phyloP scores from a whole-genome alignment of 1,140 invertebrate species.

The Vollenhovia emeryi region DNA sequence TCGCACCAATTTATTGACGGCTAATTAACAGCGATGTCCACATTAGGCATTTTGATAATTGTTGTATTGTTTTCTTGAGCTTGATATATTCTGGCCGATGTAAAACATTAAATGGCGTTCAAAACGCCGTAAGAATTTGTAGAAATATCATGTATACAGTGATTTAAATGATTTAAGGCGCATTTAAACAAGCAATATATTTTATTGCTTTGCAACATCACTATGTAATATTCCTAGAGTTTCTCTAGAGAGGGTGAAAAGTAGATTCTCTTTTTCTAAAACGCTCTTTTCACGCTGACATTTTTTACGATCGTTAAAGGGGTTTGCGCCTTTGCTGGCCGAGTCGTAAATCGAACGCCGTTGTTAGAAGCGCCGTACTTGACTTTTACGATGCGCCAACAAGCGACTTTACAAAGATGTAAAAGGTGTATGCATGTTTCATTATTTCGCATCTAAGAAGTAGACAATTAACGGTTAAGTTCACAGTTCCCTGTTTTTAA shows the following conservation, averaged over 20 bases:
- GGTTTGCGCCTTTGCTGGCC: not conserved
- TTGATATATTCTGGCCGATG: not conserved
- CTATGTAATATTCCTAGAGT: not conserved
- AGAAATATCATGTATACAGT: not conserved
- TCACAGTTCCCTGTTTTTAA: not conserved
- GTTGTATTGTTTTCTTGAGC: not conserved
- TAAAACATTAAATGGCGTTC: not conserved
- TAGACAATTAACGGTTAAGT: conserved; percentile 31
- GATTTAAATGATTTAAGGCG: not conserved
- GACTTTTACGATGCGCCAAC: conserved; percentile 57
- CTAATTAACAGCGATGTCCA: not conserved
- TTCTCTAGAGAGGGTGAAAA: not conserved
- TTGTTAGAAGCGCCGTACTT: conserved; percentile 15
- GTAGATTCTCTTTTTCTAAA: conserved; percentile 16
- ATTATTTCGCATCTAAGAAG: not conserved
- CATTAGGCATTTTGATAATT: not conserved
- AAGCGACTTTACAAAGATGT: conserved; percentile 19
- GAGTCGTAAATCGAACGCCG: conserved; percentile 2
- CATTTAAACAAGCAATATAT: not conserved
- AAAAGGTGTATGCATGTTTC: conserved; percentile 47
- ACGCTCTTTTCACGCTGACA: not conserved
- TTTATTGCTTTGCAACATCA: too few relatives aligned
- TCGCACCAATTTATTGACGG: not conserved
- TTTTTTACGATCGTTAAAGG: conserved; percentile 43
- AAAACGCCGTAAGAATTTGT: not conserved